Evolutionary conservation across 2,888 invertebrate genomes (phyloP).

Genomic region (Nomada fabriciana): DNA sequence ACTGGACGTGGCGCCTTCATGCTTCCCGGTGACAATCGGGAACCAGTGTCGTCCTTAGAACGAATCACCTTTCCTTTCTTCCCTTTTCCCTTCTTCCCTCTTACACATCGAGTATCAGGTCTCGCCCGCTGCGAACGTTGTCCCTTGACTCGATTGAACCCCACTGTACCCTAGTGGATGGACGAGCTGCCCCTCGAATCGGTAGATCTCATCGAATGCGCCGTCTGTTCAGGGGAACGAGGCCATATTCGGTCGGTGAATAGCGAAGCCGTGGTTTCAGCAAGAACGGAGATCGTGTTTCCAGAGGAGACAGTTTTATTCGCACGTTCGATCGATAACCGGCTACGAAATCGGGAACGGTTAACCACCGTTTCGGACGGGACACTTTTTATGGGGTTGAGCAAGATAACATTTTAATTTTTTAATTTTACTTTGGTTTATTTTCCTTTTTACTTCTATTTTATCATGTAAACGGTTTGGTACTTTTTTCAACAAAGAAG

Average conservation of each 20-base stretch:
- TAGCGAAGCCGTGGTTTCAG: conserved; percentile 35
- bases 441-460: no score
- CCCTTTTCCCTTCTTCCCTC: neutral
- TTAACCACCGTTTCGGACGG: no score
- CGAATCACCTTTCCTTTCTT: conserved; percentile 2
- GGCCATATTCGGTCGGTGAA: conserved; percentile 26
- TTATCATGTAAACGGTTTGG: no score
- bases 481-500: no score
- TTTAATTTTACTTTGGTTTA: no score
- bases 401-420: no score
- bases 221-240: conserved; percentile 22
- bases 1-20: conserved; percentile 47
- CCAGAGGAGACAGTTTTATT: conserved; percentile 29
- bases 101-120: conserved; percentile 11
- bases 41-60: neutral
- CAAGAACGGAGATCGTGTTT: conserved; percentile 36
- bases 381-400: no score
- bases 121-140: conserved; percentile 13
- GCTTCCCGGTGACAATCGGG: conserved; percentile 37
- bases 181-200: conserved; percentile 34
- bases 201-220: conserved; percentile 48
- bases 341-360: conserved; percentile 20
- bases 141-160: conserved; percentile 45
- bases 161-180: conserved; percentile 35
- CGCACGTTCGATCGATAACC: conserved; percentile 43